Evolutionary conservation across 2,888 invertebrate genomes (phyloP).

Genomic region (Amblyjoppa fuscipennis): DNA sequence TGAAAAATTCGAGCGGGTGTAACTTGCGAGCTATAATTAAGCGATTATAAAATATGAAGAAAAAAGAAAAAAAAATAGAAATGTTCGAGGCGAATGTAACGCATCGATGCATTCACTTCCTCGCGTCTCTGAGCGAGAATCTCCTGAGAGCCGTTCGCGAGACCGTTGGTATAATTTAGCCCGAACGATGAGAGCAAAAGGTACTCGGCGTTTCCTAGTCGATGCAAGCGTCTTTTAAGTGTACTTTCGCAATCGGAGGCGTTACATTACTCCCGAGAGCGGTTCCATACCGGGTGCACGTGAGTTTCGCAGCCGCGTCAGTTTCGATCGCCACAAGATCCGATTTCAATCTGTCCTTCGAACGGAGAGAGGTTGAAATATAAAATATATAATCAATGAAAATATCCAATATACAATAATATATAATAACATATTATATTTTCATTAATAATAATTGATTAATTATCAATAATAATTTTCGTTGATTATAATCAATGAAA

Average conservation of each 20-base stretch:
- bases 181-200: slow-evolving; percentile 47
- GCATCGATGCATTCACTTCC: slow-evolving; percentile 54
- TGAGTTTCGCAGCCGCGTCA: background rate
- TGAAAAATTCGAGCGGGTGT: slow-evolving; percentile 41
- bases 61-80: slow-evolving; percentile 12
- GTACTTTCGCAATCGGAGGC: slow-evolving; percentile 54
- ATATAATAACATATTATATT: too few relatives aligned
- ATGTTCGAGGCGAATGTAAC: slow-evolving; percentile 43
- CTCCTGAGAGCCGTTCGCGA: background rate
- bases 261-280: background rate
- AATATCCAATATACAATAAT: too few relatives aligned
- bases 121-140: slow-evolving; percentile 20
- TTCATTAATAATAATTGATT: too few relatives aligned
- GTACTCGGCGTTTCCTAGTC: background rate
- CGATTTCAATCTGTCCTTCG: background rate
- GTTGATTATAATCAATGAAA: background rate
- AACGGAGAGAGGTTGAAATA: background rate
- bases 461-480: too few relatives aligned
- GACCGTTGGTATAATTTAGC: slow-evolving; percentile 40
- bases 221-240: slow-evolving; percentile 17
- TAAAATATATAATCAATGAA: too few relatives aligned
- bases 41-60: background rate
- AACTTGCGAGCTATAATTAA: background rate
- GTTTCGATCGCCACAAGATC: background rate
- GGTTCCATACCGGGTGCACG: background rate